Base-by-base conservation (phyloP, 2,797 vertebrate genomes). In the Argentina silus region DNA sequence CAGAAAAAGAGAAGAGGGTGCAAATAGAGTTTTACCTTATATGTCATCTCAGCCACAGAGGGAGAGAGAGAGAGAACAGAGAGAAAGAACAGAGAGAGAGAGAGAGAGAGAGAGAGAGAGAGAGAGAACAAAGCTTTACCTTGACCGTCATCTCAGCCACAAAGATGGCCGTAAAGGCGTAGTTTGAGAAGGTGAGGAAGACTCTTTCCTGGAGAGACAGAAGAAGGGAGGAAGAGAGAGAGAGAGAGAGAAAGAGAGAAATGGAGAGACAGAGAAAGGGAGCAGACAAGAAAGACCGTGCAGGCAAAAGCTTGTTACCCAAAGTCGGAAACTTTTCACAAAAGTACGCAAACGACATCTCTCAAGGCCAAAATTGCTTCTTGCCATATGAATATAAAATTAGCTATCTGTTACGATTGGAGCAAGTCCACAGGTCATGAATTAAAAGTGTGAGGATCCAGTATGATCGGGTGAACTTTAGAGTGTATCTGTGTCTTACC, bases 81-180 rank as follows among this genome's bases (percentile, higher is more conserved):
- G n/a, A 11, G 36, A 59, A 23, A 65, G 48, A 12, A 12, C 3
- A 9, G 42, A 15, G 9, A 64, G 17, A 63, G n/a, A 17, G 48
- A n/a, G 27, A 6, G n/a, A 43, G 36, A 15, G 27, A 15, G n/a
- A 56, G 59, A 12, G 48, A 23, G 47, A 11, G 6, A 1, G 2
- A 10, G 3, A 1, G 0, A 51, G 43, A 44, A 2, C 10, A 43
- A 2, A 42, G 42, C 71, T 87, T 88, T 92, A 95, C 95, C 95
- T 97, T 97, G 44, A 96, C 83, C 0, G 95, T 96, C 96, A 97
- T 97, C 87, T 97, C 96, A 65, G 94, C 95, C 84, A 95, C 95
- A 47, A 97, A 97, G 87, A 97, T 97, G 70, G 95, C 95, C 51
- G 96, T 97, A 89, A 97, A 97, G 85, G 96, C 94, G 86, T 97